Percentiles rank a stretch among this genome's conserved stretches.
These are phyloP conservation scores for Hucho hucho DNA, from an alignment of 2,113 vertebrate genomes.

Conservation along the genomic window DNA sequence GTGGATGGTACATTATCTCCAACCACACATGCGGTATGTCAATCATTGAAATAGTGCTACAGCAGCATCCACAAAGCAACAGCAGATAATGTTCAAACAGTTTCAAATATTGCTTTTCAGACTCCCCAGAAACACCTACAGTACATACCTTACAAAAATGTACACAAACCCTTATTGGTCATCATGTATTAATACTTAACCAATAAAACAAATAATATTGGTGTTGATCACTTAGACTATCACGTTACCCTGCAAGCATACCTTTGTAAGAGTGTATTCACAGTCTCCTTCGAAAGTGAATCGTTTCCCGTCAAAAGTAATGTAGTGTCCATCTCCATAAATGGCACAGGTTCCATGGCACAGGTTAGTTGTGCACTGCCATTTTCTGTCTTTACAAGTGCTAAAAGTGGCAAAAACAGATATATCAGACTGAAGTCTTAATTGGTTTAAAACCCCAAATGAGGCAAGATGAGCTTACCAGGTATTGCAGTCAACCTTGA, in stretches of 20 bases:
- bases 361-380: slow-evolving; percentile 76
- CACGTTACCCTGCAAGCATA: slow-evolving; percentile 44
- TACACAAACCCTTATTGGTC: too few relatives aligned
- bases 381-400: slow-evolving; percentile 78
- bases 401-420: slow-evolving; percentile 48
- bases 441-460: background rate
- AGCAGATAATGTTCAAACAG: too few relatives aligned
- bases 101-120: too few relatives aligned
- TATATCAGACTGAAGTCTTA: background rate
- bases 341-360: slow-evolving; percentile 84
- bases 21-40: background rate
- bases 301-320: slow-evolving; percentile 83
- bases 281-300: slow-evolving; percentile 85
- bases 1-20: too few relatives aligned
- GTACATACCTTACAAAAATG: too few relatives aligned
- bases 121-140: too few relatives aligned
- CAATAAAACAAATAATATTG: too few relatives aligned
- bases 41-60: background rate
- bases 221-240: too few relatives aligned
- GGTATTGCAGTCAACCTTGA: slow-evolving; percentile 82
- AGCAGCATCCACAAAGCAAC: too few relatives aligned
- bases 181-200: too few relatives aligned
- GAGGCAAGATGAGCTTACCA: slow-evolving; percentile 70
- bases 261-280: slow-evolving; percentile 85
- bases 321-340: slow-evolving; percentile 87